These are phyloP conservation scores for Manis crassicaudata DNA, from an alignment of 2,797 vertebrate species.

Conservation along the genomic window DNA sequence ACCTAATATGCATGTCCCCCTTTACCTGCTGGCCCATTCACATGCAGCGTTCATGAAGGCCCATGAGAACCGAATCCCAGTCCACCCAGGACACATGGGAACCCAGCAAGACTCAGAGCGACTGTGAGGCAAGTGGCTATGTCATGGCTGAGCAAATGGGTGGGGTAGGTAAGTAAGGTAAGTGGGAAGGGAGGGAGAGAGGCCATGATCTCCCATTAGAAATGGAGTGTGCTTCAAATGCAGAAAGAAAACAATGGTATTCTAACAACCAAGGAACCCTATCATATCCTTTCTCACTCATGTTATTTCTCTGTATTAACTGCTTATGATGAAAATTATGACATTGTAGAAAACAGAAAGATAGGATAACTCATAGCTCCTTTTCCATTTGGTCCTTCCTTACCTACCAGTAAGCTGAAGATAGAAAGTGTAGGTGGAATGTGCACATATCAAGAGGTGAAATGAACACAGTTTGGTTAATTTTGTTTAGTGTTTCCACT, in stretches of 20 bases:
- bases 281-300: background rate
- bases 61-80: background rate
- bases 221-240: background rate
- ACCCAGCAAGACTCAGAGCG: background rate
- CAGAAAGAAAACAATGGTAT: background rate
- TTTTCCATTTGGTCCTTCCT: background rate
- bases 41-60: rapidly evolving
- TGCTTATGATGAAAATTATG: background rate
- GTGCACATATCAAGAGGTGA: background rate
- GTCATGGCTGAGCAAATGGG: background rate
- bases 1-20: rapidly evolving
- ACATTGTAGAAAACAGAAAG: background rate
- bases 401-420: background rate
- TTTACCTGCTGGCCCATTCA: background rate
- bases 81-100: rapidly evolving
- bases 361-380: background rate
- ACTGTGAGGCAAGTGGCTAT: background rate
- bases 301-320: background rate
- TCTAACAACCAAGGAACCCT: background rate
- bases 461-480: background rate
- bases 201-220: background rate
- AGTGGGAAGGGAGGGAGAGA: background rate
- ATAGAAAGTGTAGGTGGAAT: background rate
- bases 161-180: background rate
- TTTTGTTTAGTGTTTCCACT: background rate